phyloP scores from a whole-genome alignment of 1,140 invertebrate genomes.

The Odontomachus brunneus region DNA sequence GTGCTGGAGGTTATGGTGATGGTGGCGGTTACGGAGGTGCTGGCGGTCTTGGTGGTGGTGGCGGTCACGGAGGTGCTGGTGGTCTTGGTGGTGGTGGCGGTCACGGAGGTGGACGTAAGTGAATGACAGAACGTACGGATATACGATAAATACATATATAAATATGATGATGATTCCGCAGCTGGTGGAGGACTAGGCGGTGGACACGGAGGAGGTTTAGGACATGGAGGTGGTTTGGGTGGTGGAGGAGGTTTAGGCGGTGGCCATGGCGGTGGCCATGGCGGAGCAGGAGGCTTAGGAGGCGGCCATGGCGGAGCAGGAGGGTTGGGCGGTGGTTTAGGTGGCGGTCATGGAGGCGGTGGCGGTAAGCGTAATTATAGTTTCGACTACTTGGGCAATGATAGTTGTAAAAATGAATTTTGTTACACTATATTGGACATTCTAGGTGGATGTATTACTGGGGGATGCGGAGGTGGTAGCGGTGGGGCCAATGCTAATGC shows the following conservation, averaged over 20 bases:
- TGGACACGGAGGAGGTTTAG: not conserved
- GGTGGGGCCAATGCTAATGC: constrained; percentile 65
- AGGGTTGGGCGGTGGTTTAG: not conserved
- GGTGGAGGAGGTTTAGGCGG: constrained; percentile 52
- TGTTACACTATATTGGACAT: not conserved
- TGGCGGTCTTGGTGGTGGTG: not conserved
- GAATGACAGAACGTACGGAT: not conserved
- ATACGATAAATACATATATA: not conserved
- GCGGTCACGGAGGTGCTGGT: not conserved
- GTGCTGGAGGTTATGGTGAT: constrained; percentile 10
- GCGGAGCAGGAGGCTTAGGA: constrained; percentile 1
- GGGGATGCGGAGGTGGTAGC: constrained; percentile 15
- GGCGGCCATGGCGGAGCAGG: constrained; percentile 28
- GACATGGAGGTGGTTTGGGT: constrained; percentile 42
- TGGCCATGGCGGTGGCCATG: constrained; percentile 43
- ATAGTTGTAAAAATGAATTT: not conserved
- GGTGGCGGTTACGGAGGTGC: not conserved
- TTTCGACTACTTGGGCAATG: not conserved
- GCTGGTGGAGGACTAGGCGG: constrained; percentile 4
- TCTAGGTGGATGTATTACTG: constrained; percentile 41
- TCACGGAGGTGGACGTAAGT: not conserved
- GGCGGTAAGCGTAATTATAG: constrained; percentile 38
- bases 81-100: not conserved
- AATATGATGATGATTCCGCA: constrained; percentile 4
- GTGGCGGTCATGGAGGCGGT: not conserved